These are phyloP conservation scores for Xestia ashworthii DNA, from an alignment of 2,888 invertebrate species.

Conservation along the genomic window DNA sequence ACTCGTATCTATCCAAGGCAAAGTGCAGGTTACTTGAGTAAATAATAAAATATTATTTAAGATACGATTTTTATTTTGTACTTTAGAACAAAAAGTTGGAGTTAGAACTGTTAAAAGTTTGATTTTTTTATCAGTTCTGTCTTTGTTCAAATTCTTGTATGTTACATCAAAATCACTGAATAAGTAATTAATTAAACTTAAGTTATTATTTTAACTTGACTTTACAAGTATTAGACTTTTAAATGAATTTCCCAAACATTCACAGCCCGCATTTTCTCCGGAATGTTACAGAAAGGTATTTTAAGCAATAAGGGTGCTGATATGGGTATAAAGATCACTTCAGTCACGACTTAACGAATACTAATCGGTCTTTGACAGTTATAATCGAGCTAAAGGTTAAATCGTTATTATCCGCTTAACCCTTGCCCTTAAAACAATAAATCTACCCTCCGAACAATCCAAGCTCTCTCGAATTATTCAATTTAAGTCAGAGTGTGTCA, in stretches of 20 bases:
- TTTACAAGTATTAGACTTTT: not conserved
- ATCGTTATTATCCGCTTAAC: not conserved
- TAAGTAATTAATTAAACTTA: too few relatives aligned
- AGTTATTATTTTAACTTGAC: too few relatives aligned
- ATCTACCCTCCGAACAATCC: not conserved
- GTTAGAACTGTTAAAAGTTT: too few relatives aligned
- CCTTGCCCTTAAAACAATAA: not conserved
- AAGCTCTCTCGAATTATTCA: not conserved
- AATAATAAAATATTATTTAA: too few relatives aligned
- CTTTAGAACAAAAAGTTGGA: too few relatives aligned
- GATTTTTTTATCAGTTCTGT: too few relatives aligned
- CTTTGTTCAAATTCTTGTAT: too few relatives aligned
- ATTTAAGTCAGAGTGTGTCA: not conserved
- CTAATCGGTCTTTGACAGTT: not conserved
- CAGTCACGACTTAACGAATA: not conserved
- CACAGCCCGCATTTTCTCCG: not conserved
- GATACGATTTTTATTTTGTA: too few relatives aligned
- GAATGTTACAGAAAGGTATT: not conserved
- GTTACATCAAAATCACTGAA: too few relatives aligned
- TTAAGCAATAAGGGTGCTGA: not conserved
- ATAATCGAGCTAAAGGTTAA: slow-evolving; percentile 10
- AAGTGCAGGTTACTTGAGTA: too few relatives aligned
- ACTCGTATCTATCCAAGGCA: too few relatives aligned
- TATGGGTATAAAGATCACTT: not conserved
- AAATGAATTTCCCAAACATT: not conserved